These are phyloP conservation scores for Paracyclopina nana DNA, from an alignment of 1,140 invertebrate species.

Conservation along the genomic window DNA sequence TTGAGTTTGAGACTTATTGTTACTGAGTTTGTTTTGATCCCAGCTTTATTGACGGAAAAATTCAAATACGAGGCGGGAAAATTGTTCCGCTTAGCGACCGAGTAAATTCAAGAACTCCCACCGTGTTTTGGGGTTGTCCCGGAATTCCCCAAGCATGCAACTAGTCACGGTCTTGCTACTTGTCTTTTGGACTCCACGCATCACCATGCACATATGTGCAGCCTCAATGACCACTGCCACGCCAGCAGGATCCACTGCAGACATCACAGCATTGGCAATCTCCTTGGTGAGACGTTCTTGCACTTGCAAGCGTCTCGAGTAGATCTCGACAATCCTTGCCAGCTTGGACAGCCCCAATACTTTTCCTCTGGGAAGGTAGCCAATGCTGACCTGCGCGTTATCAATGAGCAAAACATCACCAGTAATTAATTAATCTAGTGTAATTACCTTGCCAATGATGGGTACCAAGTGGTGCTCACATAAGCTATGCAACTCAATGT, in stretches of 20 bases:
- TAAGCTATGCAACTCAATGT: slow-evolving; percentile 99
- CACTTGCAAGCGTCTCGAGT: slow-evolving; percentile 16
- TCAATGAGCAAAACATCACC: too few relatives aligned
- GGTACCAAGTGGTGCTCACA: slow-evolving; percentile 98
- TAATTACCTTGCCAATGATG: slow-evolving; percentile 97
- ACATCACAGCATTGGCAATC: slow-evolving; percentile 86
- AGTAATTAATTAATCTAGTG: too few relatives aligned
- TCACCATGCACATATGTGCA: slow-evolving; percentile 99
- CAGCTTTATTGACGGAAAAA: too few relatives aligned
- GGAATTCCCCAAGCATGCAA: slow-evolving; percentile 98
- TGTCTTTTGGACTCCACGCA: slow-evolving; percentile 98
- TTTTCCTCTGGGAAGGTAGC: slow-evolving; percentile 92
- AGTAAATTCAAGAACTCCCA: slow-evolving; percentile 85
- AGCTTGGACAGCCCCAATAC: slow-evolving; percentile 90
- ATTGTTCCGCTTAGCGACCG: too few relatives aligned
- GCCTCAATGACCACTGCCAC: slow-evolving; percentile 99
- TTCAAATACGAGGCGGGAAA: too few relatives aligned
- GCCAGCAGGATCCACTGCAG: slow-evolving; percentile 84
- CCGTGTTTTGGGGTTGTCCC: slow-evolving; percentile 92
- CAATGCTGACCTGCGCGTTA: too few relatives aligned
- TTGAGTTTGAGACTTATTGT: too few relatives aligned
- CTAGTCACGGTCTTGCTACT: slow-evolving; percentile 97
- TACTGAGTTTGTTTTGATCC: too few relatives aligned
- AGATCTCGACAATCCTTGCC: slow-evolving; percentile 30
- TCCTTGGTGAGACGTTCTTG: slow-evolving; percentile 96